Evolutionary conservation across 2,797 vertebrate genomes (phyloP).

Genomic region (Silurus lanzhouensis): DNA sequence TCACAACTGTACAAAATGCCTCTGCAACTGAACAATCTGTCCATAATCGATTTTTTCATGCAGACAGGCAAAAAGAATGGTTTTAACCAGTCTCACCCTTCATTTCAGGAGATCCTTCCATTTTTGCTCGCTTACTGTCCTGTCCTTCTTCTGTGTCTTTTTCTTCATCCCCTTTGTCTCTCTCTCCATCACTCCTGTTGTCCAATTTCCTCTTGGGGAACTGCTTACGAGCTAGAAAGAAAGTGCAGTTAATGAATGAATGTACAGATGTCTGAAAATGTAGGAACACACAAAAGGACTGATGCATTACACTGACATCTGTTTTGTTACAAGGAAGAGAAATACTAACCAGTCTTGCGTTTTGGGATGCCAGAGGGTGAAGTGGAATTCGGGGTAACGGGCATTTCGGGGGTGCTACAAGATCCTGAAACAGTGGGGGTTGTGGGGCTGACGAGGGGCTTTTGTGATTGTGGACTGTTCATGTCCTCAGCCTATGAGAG

Average conservation of each 20-base stretch:
- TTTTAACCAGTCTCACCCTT: conserved; percentile 60
- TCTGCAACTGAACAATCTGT: background rate
- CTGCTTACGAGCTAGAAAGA: conserved; percentile 82
- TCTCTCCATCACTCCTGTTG: conserved; percentile 58
- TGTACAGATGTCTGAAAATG: background rate
- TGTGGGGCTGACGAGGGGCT: conserved; percentile 5
- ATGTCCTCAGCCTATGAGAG: conserved; percentile 51
- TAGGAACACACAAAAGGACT: background rate
- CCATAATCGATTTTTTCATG: background rate
- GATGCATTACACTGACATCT: background rate
- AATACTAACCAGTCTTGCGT: conserved; percentile 80
- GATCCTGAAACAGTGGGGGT: conserved; percentile 52
- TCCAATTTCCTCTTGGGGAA: conserved; percentile 83
- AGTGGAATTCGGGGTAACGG: conserved; percentile 63
- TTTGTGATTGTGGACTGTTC: background rate
- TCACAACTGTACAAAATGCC: background rate
- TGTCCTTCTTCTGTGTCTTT: conserved; percentile 40
- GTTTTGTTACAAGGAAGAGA: background rate
- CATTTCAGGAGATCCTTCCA: conserved; percentile 59
- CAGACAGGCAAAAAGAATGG: background rate
- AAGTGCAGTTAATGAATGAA: background rate
- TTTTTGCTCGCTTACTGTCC: conserved; percentile 55
- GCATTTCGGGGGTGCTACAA: conserved; percentile 61
- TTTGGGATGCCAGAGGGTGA: conserved; percentile 75
- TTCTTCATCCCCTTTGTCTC: conserved; percentile 57